Evolutionary conservation across 2,888 invertebrate genomes (phyloP), one percentile per base, ranked within the genome.

Genomic region (Syrphus vitripennis): DNA sequence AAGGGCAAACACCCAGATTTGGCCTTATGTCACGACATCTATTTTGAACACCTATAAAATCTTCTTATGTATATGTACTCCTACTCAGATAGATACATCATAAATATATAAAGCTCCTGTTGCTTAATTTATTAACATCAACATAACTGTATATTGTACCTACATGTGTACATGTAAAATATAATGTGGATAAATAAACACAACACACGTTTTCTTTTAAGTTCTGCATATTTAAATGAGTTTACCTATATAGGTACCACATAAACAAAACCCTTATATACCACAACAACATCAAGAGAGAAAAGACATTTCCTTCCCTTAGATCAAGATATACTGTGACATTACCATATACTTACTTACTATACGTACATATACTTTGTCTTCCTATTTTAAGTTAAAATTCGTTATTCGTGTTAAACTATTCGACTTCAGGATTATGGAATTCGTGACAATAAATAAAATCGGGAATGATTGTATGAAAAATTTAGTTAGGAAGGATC

Each of bases 391-490:
- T 21, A 42, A 42, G 24, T 12, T 70, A 67, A 84, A 71, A 84
- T 26, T 67, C 50, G 69, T 69, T 74, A 82, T 86, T 81, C 86
- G 86, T 86, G 86, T 81, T 77, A 86, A 86, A 86, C 86, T 86
- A 86, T 86, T 86, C 86, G 63, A 81, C 77, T 86, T 72, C 61
- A 26, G 86, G 86, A 86, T 86, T 86, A 82, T 55, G 77, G 81
- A 86, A 86, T 86, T 86, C 86, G 86, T 86, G 86, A 86, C 86
- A 78, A 82, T 86, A 86, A 86, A 86, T 86, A 86, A n/a, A n/a
- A 86, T 70, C 53, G 72, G 57, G 50, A 78, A 83, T 83, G 82
- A 78, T 87, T 83, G 78, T 63, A 12, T 70, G 70, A 75, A 78
- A 82, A 79, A 82, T 87, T 83, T 74, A 74, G 74, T 82, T 75